Conservation (phyloP, 2,113 vertebrate species). For the Etia nguti region DNA sequence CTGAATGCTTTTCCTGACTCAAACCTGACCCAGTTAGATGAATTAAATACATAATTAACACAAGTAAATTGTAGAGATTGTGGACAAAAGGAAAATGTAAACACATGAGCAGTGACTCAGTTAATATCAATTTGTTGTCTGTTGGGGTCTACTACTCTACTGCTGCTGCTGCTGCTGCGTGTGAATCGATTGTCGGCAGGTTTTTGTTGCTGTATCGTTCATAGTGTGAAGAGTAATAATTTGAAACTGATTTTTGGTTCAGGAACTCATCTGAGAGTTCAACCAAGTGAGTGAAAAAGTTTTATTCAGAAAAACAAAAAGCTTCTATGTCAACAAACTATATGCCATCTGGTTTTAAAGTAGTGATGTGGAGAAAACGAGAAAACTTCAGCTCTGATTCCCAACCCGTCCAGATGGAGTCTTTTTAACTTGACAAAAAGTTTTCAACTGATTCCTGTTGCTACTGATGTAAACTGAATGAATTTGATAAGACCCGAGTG, state of each 20-base stretch:
- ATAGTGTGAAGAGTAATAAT: not conserved
- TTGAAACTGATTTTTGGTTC: not conserved
- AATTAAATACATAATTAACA: fast-evolving
- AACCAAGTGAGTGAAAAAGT: not conserved
- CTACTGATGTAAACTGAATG: not conserved
- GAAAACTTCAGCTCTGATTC: not conserved
- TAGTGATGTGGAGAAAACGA: not conserved
- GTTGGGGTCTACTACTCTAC: not conserved
- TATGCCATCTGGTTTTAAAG: not conserved
- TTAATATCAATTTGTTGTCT: not conserved
- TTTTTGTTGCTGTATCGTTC: not conserved
- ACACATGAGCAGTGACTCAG: not conserved
- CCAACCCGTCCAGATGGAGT: not conserved
- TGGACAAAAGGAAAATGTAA: fast-evolving
- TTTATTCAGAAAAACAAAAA: not conserved
- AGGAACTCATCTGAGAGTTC: not conserved
- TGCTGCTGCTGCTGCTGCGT: not conserved
- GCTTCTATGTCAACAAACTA: fast-evolving
- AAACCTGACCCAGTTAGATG: fast-evolving
- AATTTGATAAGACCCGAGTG: not conserved
- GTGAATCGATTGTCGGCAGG: not conserved
- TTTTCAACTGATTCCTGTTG: not conserved
- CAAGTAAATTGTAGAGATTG: fast-evolving
- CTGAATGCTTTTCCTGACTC: not conserved
- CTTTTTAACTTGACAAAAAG: not conserved